Evolutionary conservation across 2,888 invertebrate species (phyloP), one percentile per base, ranked within the genome.

Genomic region (Drosophila borborema): DNA sequence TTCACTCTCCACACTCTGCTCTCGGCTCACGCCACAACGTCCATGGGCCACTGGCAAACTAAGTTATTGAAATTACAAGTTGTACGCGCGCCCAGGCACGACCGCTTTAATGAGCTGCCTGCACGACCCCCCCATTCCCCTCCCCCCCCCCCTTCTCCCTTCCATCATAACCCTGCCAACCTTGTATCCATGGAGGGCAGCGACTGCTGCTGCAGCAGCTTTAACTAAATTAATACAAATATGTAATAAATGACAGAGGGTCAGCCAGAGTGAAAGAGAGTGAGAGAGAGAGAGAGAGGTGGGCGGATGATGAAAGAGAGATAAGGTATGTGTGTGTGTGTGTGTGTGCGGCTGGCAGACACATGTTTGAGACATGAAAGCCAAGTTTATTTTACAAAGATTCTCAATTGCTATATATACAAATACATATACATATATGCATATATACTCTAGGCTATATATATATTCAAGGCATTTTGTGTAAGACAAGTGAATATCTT

Each of bases 41-140:
- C 40, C 64, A 46, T 53, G 78, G 46, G 71, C 66, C 73, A 72
- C 58, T 72, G 64, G 67, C 60, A 67, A 77, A 71, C 64, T 78
- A 66, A 79, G 75, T 84, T 83, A 83, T 83, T 83, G 83, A 89
- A 83, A 83, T 84, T 89, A 69, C 82, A 73, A 60, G 68, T 69
- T 74, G 59, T 46, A 64, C 53, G 38, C 46, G 43, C 60, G 48
- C 38, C 48, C 38, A 48, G 28, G 28, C 60, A 60, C 48, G 28
- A 38, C 20, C 62, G 45, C 78, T 77, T 81, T 81, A 77, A 77
- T 77, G 64, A 77, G 78, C 64, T 81, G 77, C 55, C 53, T 43
- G 23, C n/a, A 46, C 65, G 5, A 0, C 23, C 2, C 2, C 23
- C 3, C 3, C 2, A 2, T 4, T 3, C 3, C 4, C 23, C 23